These are phyloP conservation scores for Coracias cyanogaster DNA, from an alignment of 2,797 vertebrate genomes.

Conservation along the genomic window DNA sequence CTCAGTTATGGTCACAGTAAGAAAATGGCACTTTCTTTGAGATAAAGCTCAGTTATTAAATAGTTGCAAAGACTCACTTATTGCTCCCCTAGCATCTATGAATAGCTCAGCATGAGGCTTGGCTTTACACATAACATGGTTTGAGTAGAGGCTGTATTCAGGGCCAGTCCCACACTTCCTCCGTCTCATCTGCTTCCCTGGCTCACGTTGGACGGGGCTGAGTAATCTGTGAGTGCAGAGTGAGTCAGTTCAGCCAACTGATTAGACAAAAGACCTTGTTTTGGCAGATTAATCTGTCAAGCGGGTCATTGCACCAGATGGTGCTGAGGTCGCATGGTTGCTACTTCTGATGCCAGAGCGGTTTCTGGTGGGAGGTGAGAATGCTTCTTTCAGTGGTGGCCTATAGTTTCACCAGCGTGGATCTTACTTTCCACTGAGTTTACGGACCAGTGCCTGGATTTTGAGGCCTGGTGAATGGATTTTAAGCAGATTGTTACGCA, in stretches of 20 bases:
- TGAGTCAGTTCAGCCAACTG: constrained; percentile 16
- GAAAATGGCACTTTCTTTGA: neutral
- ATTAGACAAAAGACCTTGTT: neutral
- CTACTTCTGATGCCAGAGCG: neutral
- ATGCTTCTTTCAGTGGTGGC: rapidly evolving
- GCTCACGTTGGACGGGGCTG: neutral
- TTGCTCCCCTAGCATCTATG: neutral
- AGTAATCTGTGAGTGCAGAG: neutral
- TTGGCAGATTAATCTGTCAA: constrained; percentile 13
- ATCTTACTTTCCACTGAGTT: neutral
- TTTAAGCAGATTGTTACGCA: neutral
- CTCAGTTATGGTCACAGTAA: neutral
- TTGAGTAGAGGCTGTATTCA: neutral
- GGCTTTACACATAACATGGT: neutral
- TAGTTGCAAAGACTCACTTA: neutral
- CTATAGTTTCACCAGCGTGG: neutral
- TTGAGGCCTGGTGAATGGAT: neutral
- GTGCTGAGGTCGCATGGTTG: rapidly evolving
- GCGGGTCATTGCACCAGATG: neutral
- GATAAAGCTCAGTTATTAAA: neutral
- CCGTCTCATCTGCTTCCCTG: neutral
- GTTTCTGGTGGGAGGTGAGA: neutral
- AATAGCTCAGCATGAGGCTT: neutral
- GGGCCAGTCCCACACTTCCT: neutral
- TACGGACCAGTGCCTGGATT: neutral